phyloP scores from a whole-genome alignment of 2,797 vertebrate species.

The Micromesistius poutassou region DNA sequence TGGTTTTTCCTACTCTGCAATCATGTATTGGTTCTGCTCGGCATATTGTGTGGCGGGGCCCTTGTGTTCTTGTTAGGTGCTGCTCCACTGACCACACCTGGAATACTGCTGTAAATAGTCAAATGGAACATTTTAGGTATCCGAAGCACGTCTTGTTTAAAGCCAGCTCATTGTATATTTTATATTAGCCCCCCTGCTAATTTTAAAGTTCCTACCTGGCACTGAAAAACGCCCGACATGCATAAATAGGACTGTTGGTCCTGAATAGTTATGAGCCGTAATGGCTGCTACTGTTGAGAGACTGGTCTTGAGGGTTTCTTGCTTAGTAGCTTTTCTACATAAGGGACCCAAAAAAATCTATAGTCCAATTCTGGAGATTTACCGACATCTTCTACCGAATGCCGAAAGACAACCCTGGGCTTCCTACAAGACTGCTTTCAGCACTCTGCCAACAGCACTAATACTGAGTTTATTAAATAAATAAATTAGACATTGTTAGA shows the following conservation, averaged over 20 bases:
- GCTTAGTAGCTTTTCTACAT: slow-evolving; percentile 13
- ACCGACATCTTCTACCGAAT: slow-evolving; percentile 26
- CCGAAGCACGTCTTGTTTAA: background rate
- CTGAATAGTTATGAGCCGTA: slow-evolving; percentile 2
- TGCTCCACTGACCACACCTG: background rate
- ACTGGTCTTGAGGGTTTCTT: background rate
- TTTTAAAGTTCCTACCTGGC: slow-evolving; percentile 17
- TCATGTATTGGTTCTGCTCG: background rate
- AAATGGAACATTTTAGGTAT: slow-evolving; percentile 15
- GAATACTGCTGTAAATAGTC: background rate
- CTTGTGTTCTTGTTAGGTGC: slow-evolving; percentile 1
- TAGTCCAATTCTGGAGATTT: slow-evolving; percentile 16
- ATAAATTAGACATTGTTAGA: slow-evolving; percentile 33
- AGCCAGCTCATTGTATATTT: slow-evolving; percentile 9
- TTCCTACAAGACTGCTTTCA: slow-evolving; percentile 29
- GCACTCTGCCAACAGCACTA: slow-evolving; percentile 19
- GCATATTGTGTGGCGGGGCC: background rate
- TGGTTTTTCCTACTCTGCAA: slow-evolving; percentile 1
- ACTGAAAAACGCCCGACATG: background rate
- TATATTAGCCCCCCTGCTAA: slow-evolving; percentile 19
- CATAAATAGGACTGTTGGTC: slow-evolving; percentile 1
- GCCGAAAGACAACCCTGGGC: slow-evolving; percentile 34
- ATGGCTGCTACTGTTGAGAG: slow-evolving; percentile 4
- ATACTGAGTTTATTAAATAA: slow-evolving; percentile 27
- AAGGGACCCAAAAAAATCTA: slow-evolving; percentile 17